Base-by-base conservation (phyloP, 2,797 vertebrate species). In the Premnoplex brunnescens region DNA sequence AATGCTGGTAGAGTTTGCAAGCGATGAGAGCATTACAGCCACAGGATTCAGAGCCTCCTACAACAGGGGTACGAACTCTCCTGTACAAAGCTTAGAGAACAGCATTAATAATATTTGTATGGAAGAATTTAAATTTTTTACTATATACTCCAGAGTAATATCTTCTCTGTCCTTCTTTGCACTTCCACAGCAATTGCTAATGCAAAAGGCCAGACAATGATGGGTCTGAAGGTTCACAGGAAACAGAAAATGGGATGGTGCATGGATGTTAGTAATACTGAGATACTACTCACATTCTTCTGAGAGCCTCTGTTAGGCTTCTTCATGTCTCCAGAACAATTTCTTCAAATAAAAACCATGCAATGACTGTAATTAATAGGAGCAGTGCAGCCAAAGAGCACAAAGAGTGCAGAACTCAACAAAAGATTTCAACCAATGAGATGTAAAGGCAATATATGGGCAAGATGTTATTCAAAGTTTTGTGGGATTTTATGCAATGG, bases 1-100 rank as follows among this genome's bases (percentile, higher is more conserved):
- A 60, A 60, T 97, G 95, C 91, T 98, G 80, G 52, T 98, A 13
- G 97, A 98, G 79, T 97, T 98, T 93, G 86, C 89, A 89, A 98
- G 96, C 1, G 96, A 97, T 39, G 63, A 72, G 2, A 89, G 76
- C 32, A 15, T 80, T 56, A 74, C 96, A 67, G 94, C 84, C 68
- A 85, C 81, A 46, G 97, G 96, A 81, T 98, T 97, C 92, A 95
- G 69, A 93, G 96, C 97, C 43, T 95, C 88, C 78, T 98, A 97
- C 69, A 89, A 44, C 69, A 86, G 80, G 43, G 97, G 97, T 98
- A 97, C 4, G 91, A 88, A 69, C 16, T 27, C 43, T 55, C 32
- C 54, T 72, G 72, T 60, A 36, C 58, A 84, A 54, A 89, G 26
- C 58, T 66, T 69, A 63, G 43, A 74, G 55, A 92, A 74, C 14